phyloP scores from a whole-genome alignment of 2,888 invertebrate species.

The Operophtera brumata region DNA sequence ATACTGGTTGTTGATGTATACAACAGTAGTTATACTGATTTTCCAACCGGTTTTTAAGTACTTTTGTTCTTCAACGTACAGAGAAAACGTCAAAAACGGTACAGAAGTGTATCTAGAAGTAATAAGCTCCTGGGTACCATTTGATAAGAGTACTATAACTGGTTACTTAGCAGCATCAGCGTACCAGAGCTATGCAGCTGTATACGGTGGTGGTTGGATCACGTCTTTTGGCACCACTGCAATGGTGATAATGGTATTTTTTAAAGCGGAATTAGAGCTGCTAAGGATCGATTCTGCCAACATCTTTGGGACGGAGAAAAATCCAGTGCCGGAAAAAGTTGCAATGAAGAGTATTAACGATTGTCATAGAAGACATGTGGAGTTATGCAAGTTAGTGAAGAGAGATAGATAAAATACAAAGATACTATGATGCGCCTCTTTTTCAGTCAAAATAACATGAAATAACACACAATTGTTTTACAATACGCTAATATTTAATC shows the following conservation, averaged over 20 bases:
- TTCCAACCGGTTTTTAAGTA: slow-evolving; percentile 59
- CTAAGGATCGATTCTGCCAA: slow-evolving; percentile 52
- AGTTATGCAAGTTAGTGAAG: slow-evolving; percentile 59
- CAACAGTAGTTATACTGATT: slow-evolving; percentile 59
- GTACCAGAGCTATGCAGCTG: slow-evolving; percentile 60
- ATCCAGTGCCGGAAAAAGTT: slow-evolving; percentile 30
- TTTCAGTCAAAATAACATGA: no score
- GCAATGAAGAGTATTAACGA: slow-evolving; percentile 46
- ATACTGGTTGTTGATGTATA: slow-evolving; percentile 65
- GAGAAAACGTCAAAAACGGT: slow-evolving; percentile 53
- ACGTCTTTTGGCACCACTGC: slow-evolving; percentile 68
- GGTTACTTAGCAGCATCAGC: slow-evolving; percentile 57
- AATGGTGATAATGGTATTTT: slow-evolving; percentile 70
- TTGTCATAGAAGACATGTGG: slow-evolving; percentile 58
- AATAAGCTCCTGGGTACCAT: slow-evolving; percentile 71
- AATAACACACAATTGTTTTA: no score
- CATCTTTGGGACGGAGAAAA: slow-evolving; percentile 50
- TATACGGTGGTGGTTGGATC: slow-evolving; percentile 70
- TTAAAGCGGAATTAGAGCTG: slow-evolving; percentile 60
- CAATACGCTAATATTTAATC: no score
- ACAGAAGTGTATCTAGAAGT: slow-evolving; percentile 57
- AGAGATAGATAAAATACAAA: no score
- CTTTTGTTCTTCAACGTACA: slow-evolving; percentile 46
- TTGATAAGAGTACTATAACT: slow-evolving; percentile 51
- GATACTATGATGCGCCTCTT: no score